phyloP scores from a whole-genome alignment of 2,113 vertebrate genomes.

The Dicentrarchus labrax region DNA sequence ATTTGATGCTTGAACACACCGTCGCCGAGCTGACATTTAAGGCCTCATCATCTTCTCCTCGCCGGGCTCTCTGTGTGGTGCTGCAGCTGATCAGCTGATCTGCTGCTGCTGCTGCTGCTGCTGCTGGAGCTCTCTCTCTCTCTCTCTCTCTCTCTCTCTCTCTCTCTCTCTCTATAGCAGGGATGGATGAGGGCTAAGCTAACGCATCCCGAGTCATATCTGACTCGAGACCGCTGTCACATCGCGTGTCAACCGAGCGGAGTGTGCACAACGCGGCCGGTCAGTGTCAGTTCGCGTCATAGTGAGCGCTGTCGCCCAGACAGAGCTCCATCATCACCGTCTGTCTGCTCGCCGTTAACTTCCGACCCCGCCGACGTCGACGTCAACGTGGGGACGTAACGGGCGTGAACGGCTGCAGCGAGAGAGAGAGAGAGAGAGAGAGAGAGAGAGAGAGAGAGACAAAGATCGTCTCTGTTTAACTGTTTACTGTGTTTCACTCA shows the following conservation, averaged over 20 bases:
- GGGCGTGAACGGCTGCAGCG: neutral
- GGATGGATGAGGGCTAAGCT: constrained; percentile 39
- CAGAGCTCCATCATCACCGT: constrained; percentile 42
- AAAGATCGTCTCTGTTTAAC: neutral
- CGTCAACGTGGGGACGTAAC: neutral
- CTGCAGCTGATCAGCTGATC: constrained; percentile 67
- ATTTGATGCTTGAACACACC: constrained; percentile 42
- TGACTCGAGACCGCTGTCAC: constrained; percentile 35
- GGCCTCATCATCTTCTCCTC: constrained; percentile 52
- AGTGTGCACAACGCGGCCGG: no score
- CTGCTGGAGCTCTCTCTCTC: constrained; percentile 29
- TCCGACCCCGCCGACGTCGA: constrained; percentile 28
- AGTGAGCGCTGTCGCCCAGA: neutral
- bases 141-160: no score
- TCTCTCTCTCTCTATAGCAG: constrained; percentile 3
- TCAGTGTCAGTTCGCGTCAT: no score
- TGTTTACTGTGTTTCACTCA: no score
- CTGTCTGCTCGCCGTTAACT: constrained; percentile 15
- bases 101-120: constrained; percentile 48
- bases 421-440: neutral
- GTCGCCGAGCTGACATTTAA: constrained; percentile 42
- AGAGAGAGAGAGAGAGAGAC: neutral
- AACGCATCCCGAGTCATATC: constrained; percentile 47
- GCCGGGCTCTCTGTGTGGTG: constrained; percentile 20
- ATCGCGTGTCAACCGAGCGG: constrained; percentile 1